Percentiles rank a stretch among this genome's conserved stretches.
Conservation (phyloP, 2,113 vertebrate species). For the Smithornis capensis region DNA sequence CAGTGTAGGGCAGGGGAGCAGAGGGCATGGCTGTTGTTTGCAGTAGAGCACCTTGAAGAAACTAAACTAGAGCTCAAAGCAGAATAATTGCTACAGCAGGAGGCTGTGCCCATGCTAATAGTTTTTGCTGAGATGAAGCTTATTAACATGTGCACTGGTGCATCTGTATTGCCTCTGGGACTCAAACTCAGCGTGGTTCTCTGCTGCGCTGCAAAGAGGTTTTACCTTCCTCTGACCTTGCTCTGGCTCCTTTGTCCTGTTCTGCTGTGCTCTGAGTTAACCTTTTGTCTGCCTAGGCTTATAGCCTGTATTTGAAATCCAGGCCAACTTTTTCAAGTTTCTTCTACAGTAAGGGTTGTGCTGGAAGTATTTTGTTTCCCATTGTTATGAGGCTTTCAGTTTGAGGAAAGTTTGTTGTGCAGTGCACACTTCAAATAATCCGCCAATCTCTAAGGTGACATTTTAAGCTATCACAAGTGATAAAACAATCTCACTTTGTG, state of each 20-base stretch:
- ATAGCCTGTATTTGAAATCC: not conserved
- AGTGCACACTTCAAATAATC: not conserved
- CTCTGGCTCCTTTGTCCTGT: conserved; percentile 48
- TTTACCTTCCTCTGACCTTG: conserved; percentile 69
- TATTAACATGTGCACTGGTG: conserved; percentile 68
- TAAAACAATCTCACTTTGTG: not conserved
- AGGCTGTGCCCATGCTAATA: conserved; percentile 53
- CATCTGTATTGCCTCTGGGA: conserved; percentile 68
- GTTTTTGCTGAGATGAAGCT: conserved; percentile 64
- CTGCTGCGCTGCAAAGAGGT: not conserved
- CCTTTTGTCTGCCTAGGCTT: conserved; percentile 18
- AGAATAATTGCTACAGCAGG: conserved; percentile 53
- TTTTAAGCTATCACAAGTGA: not conserved
- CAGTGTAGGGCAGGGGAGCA: not conserved
- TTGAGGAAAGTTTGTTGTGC: not conserved
- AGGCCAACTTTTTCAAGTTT: not conserved
- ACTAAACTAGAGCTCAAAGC: not conserved
- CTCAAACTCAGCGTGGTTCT: conserved; percentile 34
- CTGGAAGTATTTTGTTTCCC: not conserved
- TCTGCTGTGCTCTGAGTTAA: conserved; percentile 31
- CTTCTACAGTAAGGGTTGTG: not conserved
- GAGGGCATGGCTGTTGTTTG: not conserved
- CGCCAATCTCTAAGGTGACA: not conserved
- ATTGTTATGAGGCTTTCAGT: not conserved
- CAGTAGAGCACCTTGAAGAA: conserved; percentile 19